A percentile compares a stretch with the other conserved stretches of the same genome.
Evolutionary conservation across 2,797 vertebrate species (phyloP).

Genomic region (Martes flavigula): DNA sequence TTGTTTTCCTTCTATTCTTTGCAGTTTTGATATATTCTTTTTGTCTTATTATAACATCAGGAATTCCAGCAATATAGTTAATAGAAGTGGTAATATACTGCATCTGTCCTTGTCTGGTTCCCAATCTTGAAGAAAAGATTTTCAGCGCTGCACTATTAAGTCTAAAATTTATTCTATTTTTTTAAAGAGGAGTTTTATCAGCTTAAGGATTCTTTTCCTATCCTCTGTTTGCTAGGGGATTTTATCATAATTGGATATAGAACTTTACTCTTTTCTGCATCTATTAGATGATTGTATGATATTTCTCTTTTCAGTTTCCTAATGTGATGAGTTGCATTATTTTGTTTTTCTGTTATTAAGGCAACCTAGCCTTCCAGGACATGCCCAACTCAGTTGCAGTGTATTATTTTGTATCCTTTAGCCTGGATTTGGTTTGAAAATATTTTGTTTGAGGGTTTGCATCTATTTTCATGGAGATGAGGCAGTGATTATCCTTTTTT

Average conservation of each 20-base stretch:
- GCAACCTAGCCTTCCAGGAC: not conserved
- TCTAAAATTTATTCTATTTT: not conserved
- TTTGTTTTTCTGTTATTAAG: not conserved
- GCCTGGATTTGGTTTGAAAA: not conserved
- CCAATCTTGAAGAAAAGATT: not conserved
- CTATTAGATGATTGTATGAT: not conserved
- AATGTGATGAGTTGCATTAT: not conserved
- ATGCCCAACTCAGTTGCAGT: not conserved
- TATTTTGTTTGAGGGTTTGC: not conserved
- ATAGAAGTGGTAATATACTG: not conserved
- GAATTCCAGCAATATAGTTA: not conserved
- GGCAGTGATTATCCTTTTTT: not conserved
- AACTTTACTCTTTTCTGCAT: not conserved
- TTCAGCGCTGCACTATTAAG: not conserved
- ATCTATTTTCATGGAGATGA: not conserved
- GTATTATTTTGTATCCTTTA: not conserved
- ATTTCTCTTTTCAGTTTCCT: not conserved
- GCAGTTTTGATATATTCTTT: not conserved
- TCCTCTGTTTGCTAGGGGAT: not conserved
- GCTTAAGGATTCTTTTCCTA: not conserved
- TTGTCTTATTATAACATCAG: not conserved
- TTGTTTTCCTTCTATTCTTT: not conserved
- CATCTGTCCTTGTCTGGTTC: not conserved
- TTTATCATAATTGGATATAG: not conserved
- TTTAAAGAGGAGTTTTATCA: not conserved